phyloP scores from a whole-genome alignment of 2,797 vertebrate species.

The Sebastes taczanowskii region DNA sequence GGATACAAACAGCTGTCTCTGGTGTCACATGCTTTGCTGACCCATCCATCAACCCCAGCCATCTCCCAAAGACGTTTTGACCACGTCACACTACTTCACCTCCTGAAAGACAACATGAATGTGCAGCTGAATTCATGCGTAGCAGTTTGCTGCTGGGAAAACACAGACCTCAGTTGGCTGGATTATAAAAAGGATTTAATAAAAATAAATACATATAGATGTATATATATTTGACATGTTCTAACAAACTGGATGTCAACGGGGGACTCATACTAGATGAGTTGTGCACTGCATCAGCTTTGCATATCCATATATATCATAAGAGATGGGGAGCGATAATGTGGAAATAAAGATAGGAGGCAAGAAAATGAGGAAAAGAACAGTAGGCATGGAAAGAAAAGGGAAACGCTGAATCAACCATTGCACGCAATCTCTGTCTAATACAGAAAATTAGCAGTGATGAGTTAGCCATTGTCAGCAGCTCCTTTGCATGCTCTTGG shows the following conservation, averaged over 20 bases:
- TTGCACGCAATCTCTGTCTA: slow-evolving; percentile 30
- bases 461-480: slow-evolving; percentile 60
- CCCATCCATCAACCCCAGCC: background rate
- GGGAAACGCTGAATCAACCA: slow-evolving; percentile 18
- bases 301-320: background rate
- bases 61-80: background rate
- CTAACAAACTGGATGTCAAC: background rate
- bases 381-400: slow-evolving; percentile 8
- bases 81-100: background rate
- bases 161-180: background rate
- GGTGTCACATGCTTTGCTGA: background rate
- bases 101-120: background rate
- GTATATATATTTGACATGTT: background rate
- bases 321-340: background rate
- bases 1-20: background rate
- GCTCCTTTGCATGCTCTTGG: slow-evolving; percentile 25
- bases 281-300: background rate
- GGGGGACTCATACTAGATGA: background rate
- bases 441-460: slow-evolving; percentile 60
- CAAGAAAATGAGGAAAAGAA: background rate
- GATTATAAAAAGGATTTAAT: background rate
- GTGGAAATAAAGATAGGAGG: background rate
- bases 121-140: background rate
- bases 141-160: background rate
- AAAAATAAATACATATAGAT: background rate